Percentiles rank a stretch among this genome's conserved stretches.
These are phyloP conservation scores for Anoplophora glabripennis DNA, from an alignment of 1,140 invertebrate species.

Conservation along the genomic window DNA sequence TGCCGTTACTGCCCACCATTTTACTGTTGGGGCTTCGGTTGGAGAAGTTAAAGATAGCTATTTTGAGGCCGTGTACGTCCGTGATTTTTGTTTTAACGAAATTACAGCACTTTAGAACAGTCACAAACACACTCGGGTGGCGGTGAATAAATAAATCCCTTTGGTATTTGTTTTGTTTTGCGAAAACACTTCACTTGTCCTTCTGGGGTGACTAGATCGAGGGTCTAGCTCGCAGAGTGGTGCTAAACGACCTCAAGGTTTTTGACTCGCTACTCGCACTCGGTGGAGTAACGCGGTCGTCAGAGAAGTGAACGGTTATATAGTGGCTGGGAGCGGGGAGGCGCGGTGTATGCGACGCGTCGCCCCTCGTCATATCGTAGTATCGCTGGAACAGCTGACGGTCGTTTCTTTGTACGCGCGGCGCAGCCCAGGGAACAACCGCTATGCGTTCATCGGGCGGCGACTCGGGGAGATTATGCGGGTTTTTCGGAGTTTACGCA, in stretches of 20 bases:
- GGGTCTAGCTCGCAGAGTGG: slow-evolving; percentile 25
- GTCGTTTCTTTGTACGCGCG: not conserved
- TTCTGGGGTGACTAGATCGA: slow-evolving; percentile 26
- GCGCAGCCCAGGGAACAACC: slow-evolving; percentile 1
- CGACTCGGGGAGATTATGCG: too few relatives aligned
- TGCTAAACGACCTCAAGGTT: slow-evolving; percentile 28
- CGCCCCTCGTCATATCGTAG: slow-evolving; percentile 3
- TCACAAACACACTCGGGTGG: slow-evolving; percentile 1
- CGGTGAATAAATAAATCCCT: slow-evolving; percentile 20
- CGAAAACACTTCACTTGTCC: slow-evolving; percentile 6
- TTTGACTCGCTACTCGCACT: not conserved
- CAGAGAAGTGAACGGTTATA: slow-evolving; percentile 19
- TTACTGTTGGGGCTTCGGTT: slow-evolving; percentile 45
- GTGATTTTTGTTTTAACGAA: not conserved
- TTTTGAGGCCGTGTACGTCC: slow-evolving; percentile 38
- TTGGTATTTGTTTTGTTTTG: slow-evolving; percentile 16
- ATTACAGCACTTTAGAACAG: not conserved
- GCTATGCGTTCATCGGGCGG: not conserved
- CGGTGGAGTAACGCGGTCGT: slow-evolving; percentile 11
- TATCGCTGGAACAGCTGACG: slow-evolving; percentile 5
- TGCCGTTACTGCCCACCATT: slow-evolving; percentile 78
- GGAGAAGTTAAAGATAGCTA: slow-evolving; percentile 46
- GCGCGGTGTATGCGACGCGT: slow-evolving; percentile 3
- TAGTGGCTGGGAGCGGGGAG: slow-evolving; percentile 2
- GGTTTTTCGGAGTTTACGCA: too few relatives aligned